Evolutionary conservation across 1,140 invertebrate genomes (phyloP).

Genomic region (Musca vetustissima): DNA sequence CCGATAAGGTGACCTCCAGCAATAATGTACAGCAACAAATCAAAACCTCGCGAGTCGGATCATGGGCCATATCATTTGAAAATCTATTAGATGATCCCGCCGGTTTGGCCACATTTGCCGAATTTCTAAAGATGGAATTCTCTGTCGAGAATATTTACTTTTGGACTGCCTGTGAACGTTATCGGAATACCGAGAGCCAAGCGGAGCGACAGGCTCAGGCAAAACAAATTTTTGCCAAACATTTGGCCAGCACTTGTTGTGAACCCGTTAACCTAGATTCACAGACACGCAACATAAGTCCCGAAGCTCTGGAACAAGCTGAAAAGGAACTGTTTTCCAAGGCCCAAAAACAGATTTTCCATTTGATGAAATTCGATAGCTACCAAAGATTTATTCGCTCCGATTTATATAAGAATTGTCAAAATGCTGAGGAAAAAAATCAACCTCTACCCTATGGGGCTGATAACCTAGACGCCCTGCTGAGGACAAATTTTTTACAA

Average conservation of each 20-base stretch:
- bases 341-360: constrained; percentile 92
- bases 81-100: constrained; percentile 83
- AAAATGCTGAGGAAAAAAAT: constrained; percentile 66
- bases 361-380: constrained; percentile 97
- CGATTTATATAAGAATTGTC: constrained; percentile 83
- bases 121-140: constrained; percentile 95
- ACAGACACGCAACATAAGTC: constrained; percentile 74
- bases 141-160: constrained; percentile 97
- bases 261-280: constrained; percentile 90
- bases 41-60: neutral
- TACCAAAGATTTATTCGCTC: constrained; percentile 94
- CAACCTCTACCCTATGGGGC: constrained; percentile 58
- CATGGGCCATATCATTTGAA: constrained; percentile 88
- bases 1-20: neutral
- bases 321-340: constrained; percentile 74
- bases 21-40: neutral
- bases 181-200: constrained; percentile 63
- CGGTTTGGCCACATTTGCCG: constrained; percentile 87
- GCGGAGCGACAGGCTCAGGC: constrained; percentile 59
- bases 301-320: constrained; percentile 70
- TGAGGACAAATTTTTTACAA: constrained; percentile 37
- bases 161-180: constrained; percentile 91
- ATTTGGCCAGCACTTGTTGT: constrained; percentile 73
- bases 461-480: constrained; percentile 46
- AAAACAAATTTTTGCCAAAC: constrained; percentile 70